Evolutionary conservation across 2,888 invertebrate species (phyloP), one percentile per base, ranked within the genome.

Genomic region (Ophion obscuratus): DNA sequence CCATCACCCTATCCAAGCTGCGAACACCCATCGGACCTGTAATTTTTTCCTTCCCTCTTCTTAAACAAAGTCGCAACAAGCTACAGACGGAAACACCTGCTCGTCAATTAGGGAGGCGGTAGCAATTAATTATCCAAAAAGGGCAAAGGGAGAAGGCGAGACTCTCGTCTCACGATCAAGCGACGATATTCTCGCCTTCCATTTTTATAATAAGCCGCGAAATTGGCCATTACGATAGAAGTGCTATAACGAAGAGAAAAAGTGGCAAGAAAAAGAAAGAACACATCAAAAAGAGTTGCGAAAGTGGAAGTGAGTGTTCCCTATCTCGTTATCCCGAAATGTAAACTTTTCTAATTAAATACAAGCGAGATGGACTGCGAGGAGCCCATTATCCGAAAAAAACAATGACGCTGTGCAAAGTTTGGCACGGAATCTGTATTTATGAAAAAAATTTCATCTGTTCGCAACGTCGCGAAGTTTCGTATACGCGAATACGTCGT

Each of bases 61-160:
- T 61, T 81, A 3, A 76, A 53, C 20, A 40, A 64, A 44, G 9
- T 68, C 20, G 40, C 64, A 70, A 59, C 68, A 62, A 75, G 67
- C 27, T 59, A 36, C 66, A 36, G 59, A 31, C 71, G 74, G 61
- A 61, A 81, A 80, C 87, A 88, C 79, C 85, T 85, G 84, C 80
- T 79, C 79, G 70, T 80, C 82, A 81, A 87, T 85, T 84, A 85
- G 47, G 40, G 53, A 77, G 47, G 61, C 77, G 53, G 67, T 70
- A 53, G 66, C 70, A 77, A 87, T 88, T 87, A 87, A 88, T 87
- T 88, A 77, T 83, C 68, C 84, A 82, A 82, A 79, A 86, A 86
- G 82, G 84, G 82, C 80, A 82, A 83, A 79, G 75, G 68, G 81
- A 62, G 61, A 20, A 70, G 20, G 27, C 59, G 24, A 31, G 11